These are phyloP conservation scores for Hirudinaria manillensis DNA, from an alignment of 2,888 invertebrate genomes.

Conservation along the genomic window DNA sequence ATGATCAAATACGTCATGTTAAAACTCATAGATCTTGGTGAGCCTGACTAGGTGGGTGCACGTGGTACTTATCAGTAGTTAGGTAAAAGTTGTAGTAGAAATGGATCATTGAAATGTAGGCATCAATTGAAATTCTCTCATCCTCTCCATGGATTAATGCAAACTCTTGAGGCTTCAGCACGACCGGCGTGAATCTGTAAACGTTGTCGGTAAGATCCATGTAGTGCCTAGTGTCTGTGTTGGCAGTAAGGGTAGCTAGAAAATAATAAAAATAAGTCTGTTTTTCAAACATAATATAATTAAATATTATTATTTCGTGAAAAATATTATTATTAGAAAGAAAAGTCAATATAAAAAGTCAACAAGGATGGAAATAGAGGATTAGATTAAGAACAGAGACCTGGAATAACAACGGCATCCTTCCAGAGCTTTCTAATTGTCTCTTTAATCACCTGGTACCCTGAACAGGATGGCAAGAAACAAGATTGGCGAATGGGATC, in stretches of 20 bases:
- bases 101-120: constrained; percentile 55
- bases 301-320: background rate
- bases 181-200: constrained; percentile 56
- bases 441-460: constrained; percentile 53
- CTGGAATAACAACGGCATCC: constrained; percentile 53
- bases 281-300: constrained; percentile 8
- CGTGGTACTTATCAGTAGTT: constrained; percentile 50
- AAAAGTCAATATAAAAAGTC: background rate
- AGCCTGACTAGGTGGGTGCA: background rate
- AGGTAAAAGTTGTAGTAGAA: constrained; percentile 56
- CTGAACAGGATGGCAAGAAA: constrained; percentile 41
- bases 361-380: background rate
- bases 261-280: background rate
- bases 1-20: too few species aligned
- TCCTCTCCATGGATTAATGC: constrained; percentile 57
- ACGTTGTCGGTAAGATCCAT: constrained; percentile 52
- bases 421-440: constrained; percentile 55
- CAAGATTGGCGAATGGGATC: constrained; percentile 55
- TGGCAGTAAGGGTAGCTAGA: constrained; percentile 45
- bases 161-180: constrained; percentile 49
- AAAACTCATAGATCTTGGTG: too few species aligned
- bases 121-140: constrained; percentile 55
- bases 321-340: background rate
- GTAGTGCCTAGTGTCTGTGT: constrained; percentile 57
- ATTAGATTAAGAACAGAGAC: constrained; percentile 42